A percentile compares a stretch with the other conserved stretches of the same genome.
These are phyloP conservation scores for Arion vulgaris DNA, from an alignment of 1,140 invertebrate genomes.

Conservation along the genomic window DNA sequence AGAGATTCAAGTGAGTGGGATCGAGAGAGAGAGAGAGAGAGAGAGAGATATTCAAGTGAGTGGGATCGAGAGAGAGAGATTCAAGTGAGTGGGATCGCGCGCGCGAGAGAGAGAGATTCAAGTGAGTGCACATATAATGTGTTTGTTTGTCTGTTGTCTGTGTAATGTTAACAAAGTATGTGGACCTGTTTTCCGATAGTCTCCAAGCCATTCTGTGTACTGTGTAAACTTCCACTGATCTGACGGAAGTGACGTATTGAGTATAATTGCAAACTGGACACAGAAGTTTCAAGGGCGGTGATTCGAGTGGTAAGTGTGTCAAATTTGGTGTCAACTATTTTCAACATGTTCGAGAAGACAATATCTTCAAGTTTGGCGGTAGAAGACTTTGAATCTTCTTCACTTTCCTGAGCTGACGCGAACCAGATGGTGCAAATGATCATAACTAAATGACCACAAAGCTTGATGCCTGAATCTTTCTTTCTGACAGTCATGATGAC, in stretches of 20 bases:
- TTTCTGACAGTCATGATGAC: not conserved
- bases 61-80: no score
- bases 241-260: constrained; percentile 49
- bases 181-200: constrained; percentile 26
- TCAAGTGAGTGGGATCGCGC: no score
- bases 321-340: constrained; percentile 55
- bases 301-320: constrained; percentile 54
- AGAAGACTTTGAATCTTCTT: not conserved
- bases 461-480: not conserved
- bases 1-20: no score
- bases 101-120: no score
- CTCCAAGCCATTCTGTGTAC: not conserved
- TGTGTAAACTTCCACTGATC: constrained; percentile 37
- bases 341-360: constrained; percentile 47
- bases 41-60: no score
- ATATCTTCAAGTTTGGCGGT: constrained; percentile 43
- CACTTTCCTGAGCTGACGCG: not conserved
- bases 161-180: not conserved
- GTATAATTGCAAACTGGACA: constrained; percentile 53
- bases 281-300: constrained; percentile 44
- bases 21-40: no score
- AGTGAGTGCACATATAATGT: no score
- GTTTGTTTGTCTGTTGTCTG: not conserved
- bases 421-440: not conserved
- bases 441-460: not conserved